Evolutionary conservation across 2,113 vertebrate genomes (phyloP), one percentile per base, ranked within the genome.

Genomic region (Tricholaema leucomelas): DNA sequence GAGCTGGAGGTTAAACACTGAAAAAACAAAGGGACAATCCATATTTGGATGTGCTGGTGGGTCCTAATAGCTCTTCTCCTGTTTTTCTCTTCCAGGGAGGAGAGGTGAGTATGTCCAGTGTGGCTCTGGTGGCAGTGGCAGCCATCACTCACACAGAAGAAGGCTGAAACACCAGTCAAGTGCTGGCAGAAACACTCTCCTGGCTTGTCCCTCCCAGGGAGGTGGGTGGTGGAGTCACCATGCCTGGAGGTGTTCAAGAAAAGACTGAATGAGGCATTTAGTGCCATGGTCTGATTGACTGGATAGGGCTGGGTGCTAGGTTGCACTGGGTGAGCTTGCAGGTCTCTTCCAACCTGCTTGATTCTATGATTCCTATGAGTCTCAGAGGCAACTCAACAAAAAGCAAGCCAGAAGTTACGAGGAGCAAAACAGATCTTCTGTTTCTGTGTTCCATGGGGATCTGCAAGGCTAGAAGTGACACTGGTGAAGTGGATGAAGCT

Each of bases 201-300:
- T 82, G 87, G 78, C 78, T 87, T 20, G 17, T 58, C 54, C 71
- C n/a, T n/a, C n/a, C n/a, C n/a, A n/a, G n/a, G n/a, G n/a, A n/a
- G n/a, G n/a, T n/a, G n/a, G n/a, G n/a, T n/a, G n/a, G n/a, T n/a
- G n/a, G n/a, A n/a, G n/a, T n/a, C n/a, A n/a, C n/a, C n/a, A n/a
- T n/a, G n/a, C n/a, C n/a, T n/a, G n/a, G n/a, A n/a, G n/a, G n/a
- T n/a, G n/a, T n/a, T n/a, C n/a, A n/a, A n/a, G n/a, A n/a, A n/a
- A n/a, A n/a, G n/a, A n/a, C n/a, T n/a, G n/a, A n/a, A n/a, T n/a
- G n/a, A n/a, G n/a, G n/a, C n/a, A n/a, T n/a, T n/a, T n/a, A n/a
- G n/a, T n/a, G n/a, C n/a, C n/a, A n/a, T n/a, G n/a, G n/a, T n/a
- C n/a, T n/a, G n/a, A n/a, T n/a, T n/a, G n/a, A n/a, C n/a, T n/a